Conservation (phyloP, 92 coral and sea anemone genomes). For the Desmophyllum pertusum region DNA sequence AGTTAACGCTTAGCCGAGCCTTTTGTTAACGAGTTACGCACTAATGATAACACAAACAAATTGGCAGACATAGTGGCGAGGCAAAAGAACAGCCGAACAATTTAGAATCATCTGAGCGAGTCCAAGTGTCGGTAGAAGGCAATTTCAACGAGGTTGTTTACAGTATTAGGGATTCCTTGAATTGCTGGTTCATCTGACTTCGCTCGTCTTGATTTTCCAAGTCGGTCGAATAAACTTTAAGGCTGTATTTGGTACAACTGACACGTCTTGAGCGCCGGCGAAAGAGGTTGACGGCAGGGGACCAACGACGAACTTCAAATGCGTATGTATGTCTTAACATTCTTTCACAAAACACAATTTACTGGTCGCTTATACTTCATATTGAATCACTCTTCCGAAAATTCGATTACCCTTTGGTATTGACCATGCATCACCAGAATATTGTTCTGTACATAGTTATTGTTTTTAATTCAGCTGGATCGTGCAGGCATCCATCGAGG, state of each 20-base stretch:
- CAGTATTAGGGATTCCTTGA: not conserved
- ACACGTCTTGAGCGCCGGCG: not conserved
- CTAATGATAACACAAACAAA: conserved; percentile 12
- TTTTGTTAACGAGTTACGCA: conserved; percentile 1
- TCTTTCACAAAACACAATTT: conserved; percentile 2
- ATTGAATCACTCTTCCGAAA: not conserved
- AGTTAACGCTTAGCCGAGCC: conserved; percentile 26
- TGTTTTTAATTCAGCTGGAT: not conserved
- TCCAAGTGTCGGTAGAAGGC: not conserved
- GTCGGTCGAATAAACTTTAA: not conserved
- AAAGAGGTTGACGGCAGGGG: not conserved
- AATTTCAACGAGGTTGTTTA: not conserved
- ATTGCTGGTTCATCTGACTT: not conserved
- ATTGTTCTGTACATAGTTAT: not conserved
- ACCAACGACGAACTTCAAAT: not conserved
- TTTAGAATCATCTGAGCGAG: not conserved
- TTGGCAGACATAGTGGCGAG: conserved; percentile 34
- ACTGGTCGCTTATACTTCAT: not conserved
- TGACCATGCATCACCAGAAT: not conserved
- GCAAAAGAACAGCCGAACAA: not conserved
- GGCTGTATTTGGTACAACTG: not conserved
- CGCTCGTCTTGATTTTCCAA: not conserved
- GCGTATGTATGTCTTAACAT: not conserved
- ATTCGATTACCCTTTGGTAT: not conserved
- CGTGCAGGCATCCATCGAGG: not conserved